phyloP scores from a whole-genome alignment of 2,888 invertebrate genomes.

The Azorinus chamasolen region DNA sequence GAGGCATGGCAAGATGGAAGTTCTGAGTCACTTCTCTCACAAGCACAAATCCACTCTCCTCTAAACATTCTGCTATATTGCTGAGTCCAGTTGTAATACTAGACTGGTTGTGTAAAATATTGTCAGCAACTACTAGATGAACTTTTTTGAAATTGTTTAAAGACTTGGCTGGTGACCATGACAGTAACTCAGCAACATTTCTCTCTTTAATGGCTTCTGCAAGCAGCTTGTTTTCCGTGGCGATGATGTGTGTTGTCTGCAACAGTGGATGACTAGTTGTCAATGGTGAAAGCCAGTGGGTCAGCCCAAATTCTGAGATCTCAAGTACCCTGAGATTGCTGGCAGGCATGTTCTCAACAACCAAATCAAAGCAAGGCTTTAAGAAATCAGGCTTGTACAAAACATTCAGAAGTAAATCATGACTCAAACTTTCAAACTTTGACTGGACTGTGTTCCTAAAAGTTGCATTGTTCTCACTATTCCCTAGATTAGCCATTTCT shows the following conservation, averaged over 20 bases:
- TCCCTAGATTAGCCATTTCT: slow-evolving; percentile 15
- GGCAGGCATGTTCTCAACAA: slow-evolving; percentile 46
- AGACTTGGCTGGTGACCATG: slow-evolving; percentile 89
- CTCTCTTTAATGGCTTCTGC: slow-evolving; percentile 45
- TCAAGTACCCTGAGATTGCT: slow-evolving; percentile 88
- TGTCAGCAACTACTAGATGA: slow-evolving; percentile 81
- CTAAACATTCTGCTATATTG: slow-evolving; percentile 88
- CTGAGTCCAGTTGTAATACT: slow-evolving; percentile 67
- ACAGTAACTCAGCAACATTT: slow-evolving; percentile 86
- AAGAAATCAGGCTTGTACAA: slow-evolving; percentile 69
- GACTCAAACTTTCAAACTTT: slow-evolving; percentile 8
- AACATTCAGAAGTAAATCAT: slow-evolving; percentile 39
- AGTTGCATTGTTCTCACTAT: slow-evolving; percentile 18
- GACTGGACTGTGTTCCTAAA: slow-evolving; percentile 19
- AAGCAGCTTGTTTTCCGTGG: slow-evolving; percentile 72
- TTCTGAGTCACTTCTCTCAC: slow-evolving; percentile 86
- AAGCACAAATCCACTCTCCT: slow-evolving; percentile 88
- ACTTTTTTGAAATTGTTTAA: slow-evolving; percentile 57
- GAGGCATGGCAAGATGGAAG: slow-evolving; percentile 73
- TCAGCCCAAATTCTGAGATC: slow-evolving; percentile 86
- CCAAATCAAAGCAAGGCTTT: slow-evolving; percentile 88
- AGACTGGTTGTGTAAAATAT: slow-evolving; percentile 75
- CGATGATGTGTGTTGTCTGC: slow-evolving; percentile 89
- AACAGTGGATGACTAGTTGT: slow-evolving; percentile 91
- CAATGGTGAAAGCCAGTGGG: slow-evolving; percentile 65